Percentiles rank a stretch among this genome's conserved stretches.
These are phyloP conservation scores for Sylvicola fuscatus DNA, from an alignment of 2,888 invertebrate species.

Conservation along the genomic window DNA sequence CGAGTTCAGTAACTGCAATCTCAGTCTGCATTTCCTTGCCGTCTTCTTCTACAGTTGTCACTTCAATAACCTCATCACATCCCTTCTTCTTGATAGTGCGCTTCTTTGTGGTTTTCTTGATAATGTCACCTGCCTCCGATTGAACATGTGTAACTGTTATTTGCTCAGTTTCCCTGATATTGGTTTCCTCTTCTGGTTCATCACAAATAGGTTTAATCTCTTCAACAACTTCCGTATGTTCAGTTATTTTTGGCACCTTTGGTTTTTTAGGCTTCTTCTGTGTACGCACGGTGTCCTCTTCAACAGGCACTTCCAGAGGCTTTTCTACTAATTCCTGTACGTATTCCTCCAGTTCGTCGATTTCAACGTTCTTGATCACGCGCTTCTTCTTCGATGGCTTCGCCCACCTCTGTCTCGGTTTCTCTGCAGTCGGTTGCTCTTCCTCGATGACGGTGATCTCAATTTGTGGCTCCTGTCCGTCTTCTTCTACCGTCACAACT, in stretches of 20 bases:
- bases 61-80: constrained; percentile 15
- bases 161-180: constrained; percentile 11
- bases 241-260: too few relatives aligned
- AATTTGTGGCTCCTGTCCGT: constrained; percentile 23
- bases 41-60: constrained; percentile 16
- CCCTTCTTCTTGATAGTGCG: constrained; percentile 6
- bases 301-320: constrained; percentile 24
- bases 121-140: constrained; percentile 19
- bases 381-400: constrained; percentile 14
- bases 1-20: constrained; percentile 15
- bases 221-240: neutral
- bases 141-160: constrained; percentile 10
- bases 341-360: constrained; percentile 19
- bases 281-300: constrained; percentile 18
- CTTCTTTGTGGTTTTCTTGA: constrained; percentile 16
- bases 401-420: constrained; percentile 6
- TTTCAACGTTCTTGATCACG: constrained; percentile 9
- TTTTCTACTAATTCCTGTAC: constrained; percentile 20
- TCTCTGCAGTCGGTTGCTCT: constrained; percentile 14
- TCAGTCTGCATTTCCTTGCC: constrained; percentile 20
- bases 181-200: constrained; percentile 10
- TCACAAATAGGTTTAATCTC: constrained; percentile 8
- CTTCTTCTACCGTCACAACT: constrained; percentile 20
- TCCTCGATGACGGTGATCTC: constrained; percentile 23
- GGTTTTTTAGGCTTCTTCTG: too few relatives aligned